Evolutionary conservation across 2,113 vertebrate genomes (phyloP).

Genomic region (Australoheros scitulus): DNA sequence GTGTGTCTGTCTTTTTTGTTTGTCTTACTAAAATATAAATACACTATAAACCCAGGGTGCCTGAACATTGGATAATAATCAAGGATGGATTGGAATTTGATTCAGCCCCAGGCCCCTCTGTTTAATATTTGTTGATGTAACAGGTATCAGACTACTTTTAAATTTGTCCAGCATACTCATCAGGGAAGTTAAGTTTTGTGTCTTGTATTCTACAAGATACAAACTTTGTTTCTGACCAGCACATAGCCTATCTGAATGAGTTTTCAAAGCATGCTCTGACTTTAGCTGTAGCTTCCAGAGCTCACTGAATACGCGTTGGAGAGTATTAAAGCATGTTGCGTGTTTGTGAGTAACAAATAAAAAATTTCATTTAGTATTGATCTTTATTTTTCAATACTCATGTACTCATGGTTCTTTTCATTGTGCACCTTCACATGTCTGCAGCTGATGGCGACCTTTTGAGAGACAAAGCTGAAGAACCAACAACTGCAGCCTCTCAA

Average conservation of each 20-base stretch:
- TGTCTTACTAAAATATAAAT: not conserved
- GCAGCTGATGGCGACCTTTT: no score
- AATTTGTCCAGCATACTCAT: no score
- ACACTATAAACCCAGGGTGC: not conserved
- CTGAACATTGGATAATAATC: not conserved
- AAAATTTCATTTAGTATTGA: no score
- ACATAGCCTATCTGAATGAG: no score
- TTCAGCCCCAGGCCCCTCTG: not conserved
- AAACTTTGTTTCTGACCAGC: not conserved
- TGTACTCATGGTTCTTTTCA: no score
- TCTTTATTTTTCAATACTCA: no score
- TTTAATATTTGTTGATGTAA: not conserved
- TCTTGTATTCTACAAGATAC: not conserved
- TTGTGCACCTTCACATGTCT: no score
- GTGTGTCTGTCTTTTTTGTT: no score
- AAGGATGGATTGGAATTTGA: not conserved
- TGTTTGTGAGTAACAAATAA: no score
- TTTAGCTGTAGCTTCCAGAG: not conserved
- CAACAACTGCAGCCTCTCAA: not conserved
- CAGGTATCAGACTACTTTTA: not conserved
- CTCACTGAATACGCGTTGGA: not conserved
- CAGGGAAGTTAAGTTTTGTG: not conserved
- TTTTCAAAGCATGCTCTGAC: not conserved
- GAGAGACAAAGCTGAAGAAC: not conserved
- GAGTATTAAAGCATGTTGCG: no score